phyloP scores from a whole-genome alignment of 2,888 invertebrate species.

The Phortica magna region DNA sequence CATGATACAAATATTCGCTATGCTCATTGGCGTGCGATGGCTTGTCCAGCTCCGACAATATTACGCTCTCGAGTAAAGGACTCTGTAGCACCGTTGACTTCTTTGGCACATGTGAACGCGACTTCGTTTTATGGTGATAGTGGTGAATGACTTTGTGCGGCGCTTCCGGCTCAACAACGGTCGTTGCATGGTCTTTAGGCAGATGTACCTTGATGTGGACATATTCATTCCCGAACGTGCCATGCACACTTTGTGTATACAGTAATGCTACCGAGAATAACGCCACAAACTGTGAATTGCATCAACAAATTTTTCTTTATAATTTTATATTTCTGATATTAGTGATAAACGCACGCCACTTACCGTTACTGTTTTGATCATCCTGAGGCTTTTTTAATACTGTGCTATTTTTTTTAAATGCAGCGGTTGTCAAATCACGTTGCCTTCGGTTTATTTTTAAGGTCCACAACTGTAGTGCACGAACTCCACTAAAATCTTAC shows the following conservation, averaged over 20 bases:
- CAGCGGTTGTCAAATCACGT: no score
- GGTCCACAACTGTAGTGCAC: no score
- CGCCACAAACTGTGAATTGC: constrained; percentile 10
- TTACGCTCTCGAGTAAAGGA: constrained; percentile 59
- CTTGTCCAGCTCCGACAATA: constrained; percentile 64
- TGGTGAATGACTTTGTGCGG: constrained; percentile 63
- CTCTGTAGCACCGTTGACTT: background rate
- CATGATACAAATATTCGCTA: constrained; percentile 60
- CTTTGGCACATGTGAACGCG: constrained; percentile 40
- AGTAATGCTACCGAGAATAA: constrained; percentile 3
- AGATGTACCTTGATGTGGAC: constrained; percentile 71
- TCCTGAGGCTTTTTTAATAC: constrained; percentile 4
- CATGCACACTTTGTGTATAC: constrained; percentile 15
- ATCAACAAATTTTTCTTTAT: no score
- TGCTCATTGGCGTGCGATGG: constrained; percentile 54
- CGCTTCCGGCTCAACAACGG: constrained; percentile 45
- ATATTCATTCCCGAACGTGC: constrained; percentile 65
- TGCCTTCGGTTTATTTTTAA: no score
- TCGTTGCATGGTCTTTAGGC: constrained; percentile 57
- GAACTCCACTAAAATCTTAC: constrained; percentile 37
- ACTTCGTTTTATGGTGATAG: constrained; percentile 58
- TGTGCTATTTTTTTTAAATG: no score
- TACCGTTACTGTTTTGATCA: background rate
- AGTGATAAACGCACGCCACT: background rate
- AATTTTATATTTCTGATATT: background rate